Conservation (phyloP, 2,113 vertebrate genomes). For the Cephalopterus ornatus region DNA sequence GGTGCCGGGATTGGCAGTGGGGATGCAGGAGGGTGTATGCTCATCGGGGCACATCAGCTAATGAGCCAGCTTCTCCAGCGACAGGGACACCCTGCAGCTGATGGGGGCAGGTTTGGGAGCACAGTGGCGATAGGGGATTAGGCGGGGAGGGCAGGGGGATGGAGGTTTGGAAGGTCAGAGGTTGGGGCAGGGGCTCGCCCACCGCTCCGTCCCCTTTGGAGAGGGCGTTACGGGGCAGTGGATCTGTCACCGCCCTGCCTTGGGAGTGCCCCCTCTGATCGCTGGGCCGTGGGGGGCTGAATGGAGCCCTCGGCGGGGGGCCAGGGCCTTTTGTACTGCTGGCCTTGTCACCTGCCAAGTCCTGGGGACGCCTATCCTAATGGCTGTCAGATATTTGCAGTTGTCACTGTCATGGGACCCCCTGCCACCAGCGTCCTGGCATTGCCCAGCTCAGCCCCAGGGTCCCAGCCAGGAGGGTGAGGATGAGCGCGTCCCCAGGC, state of each 20-base stretch:
- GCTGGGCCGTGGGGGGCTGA: neutral
- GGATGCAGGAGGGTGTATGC: neutral
- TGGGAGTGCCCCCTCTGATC: slow-evolving; percentile 45
- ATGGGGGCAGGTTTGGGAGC: neutral
- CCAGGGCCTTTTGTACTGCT: neutral
- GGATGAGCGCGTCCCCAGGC: fast-evolving
- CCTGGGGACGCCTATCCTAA: neutral
- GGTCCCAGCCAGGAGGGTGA: fast-evolving
- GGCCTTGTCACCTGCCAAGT: neutral
- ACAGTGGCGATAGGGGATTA: neutral
- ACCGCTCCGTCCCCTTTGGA: neutral
- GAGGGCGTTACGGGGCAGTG: slow-evolving; percentile 12
- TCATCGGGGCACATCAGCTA: neutral
- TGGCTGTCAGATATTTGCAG: neutral
- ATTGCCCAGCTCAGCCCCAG: neutral
- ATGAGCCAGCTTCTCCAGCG: neutral
- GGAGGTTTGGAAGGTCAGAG: neutral
- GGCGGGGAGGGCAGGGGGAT: neutral
- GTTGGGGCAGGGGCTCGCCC: neutral
- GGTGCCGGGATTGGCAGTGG: neutral
- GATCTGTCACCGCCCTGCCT: neutral
- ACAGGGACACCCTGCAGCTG: neutral
- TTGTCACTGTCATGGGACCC: fast-evolving
- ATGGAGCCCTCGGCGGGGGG: neutral
- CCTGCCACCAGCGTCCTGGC: fast-evolving